These are phyloP conservation scores for Erannis defoliaria DNA, from an alignment of 2,888 invertebrate species.

Conservation along the genomic window DNA sequence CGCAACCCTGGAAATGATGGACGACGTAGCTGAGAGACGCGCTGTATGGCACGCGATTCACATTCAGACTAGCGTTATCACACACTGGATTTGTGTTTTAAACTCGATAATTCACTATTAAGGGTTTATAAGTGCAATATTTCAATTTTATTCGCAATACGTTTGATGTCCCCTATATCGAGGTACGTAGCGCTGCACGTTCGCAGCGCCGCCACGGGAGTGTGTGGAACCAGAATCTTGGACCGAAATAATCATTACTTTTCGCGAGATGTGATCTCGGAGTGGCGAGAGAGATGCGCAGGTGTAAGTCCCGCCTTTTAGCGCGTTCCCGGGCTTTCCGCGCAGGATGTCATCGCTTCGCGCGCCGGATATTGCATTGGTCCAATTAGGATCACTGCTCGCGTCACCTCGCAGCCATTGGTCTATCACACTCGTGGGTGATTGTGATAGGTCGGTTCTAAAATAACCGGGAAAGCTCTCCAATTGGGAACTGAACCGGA, in stretches of 20 bases:
- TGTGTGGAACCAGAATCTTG: slow-evolving; percentile 78
- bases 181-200: slow-evolving; percentile 71
- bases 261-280: slow-evolving; percentile 85
- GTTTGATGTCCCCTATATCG: slow-evolving; percentile 74
- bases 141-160: slow-evolving; percentile 65
- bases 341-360: slow-evolving; percentile 75
- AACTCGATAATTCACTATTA: slow-evolving; percentile 42
- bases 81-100: slow-evolving; percentile 31
- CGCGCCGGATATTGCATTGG: slow-evolving; percentile 78
- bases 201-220: slow-evolving; percentile 77
- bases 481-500: slow-evolving; percentile 72
- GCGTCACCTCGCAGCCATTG: slow-evolving; percentile 66
- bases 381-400: slow-evolving; percentile 66
- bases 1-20: slow-evolving; percentile 66
- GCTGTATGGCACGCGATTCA: not conserved
- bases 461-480: slow-evolving; percentile 72
- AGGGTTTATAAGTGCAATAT: slow-evolving; percentile 59
- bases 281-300: slow-evolving; percentile 78
- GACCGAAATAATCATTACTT: slow-evolving; percentile 87
- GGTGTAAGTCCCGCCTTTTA: slow-evolving; percentile 67
- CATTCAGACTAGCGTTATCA: slow-evolving; percentile 26
- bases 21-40: slow-evolving; percentile 40
- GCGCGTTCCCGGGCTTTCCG: slow-evolving; percentile 81
- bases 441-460: slow-evolving; percentile 59
- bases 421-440: slow-evolving; percentile 49